phyloP scores from a whole-genome alignment of 1,140 invertebrate species.

The Zeugodacus cucurbitae region DNA sequence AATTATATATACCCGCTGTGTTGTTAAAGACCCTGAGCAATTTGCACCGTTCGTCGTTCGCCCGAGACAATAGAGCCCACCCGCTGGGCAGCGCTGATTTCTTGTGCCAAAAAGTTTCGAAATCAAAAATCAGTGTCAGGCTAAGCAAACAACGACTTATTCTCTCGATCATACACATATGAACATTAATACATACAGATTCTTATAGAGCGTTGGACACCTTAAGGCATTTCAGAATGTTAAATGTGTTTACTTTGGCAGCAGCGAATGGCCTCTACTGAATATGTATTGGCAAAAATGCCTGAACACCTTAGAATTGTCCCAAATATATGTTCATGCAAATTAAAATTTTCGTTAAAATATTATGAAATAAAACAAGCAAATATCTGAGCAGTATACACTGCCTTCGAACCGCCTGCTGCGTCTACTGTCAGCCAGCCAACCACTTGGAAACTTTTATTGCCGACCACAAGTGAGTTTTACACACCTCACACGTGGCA shows the following conservation, averaged over 20 bases:
- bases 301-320: background rate
- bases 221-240: background rate
- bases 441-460: background rate
- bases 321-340: background rate
- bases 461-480: constrained; percentile 16
- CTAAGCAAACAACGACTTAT: background rate
- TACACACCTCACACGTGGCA: constrained; percentile 7
- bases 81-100: background rate
- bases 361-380: background rate
- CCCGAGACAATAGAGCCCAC: background rate
- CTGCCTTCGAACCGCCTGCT: background rate
- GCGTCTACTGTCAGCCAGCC: background rate
- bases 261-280: background rate
- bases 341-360: constrained; percentile 5
- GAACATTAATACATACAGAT: background rate
- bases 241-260: constrained; percentile 34
- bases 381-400: too few relatives aligned
- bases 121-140: constrained; percentile 26
- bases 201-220: background rate
- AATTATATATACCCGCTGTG: background rate
- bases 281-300: background rate
- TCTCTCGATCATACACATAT: background rate
- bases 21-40: background rate
- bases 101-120: background rate
- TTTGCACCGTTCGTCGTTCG: background rate